Percentiles rank a stretch among this genome's conserved stretches.
Conservation (phyloP, 1,140 invertebrate species). For the Laodelphax striatellus region DNA sequence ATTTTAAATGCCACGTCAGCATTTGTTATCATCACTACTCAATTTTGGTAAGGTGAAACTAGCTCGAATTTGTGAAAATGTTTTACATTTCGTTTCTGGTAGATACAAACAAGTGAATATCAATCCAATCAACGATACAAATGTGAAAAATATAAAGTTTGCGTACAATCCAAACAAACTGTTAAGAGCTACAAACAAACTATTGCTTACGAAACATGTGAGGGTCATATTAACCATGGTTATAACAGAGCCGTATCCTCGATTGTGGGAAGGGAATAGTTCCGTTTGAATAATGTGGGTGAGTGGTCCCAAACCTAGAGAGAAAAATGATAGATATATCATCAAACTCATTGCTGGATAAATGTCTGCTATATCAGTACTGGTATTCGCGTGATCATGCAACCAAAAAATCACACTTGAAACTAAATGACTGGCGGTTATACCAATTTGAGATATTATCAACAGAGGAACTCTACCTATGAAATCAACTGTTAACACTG, state of each 20-base stretch:
- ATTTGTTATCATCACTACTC: too few relatives aligned
- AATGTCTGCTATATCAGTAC: too few relatives aligned
- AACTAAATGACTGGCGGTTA: neutral
- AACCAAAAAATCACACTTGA: conserved; percentile 5
- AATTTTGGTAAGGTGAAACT: too few relatives aligned
- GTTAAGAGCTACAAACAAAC: conserved; percentile 51
- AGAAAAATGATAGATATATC: conserved; percentile 14
- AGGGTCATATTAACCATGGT: conserved; percentile 15
- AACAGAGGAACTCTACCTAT: neutral
- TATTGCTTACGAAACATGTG: conserved; percentile 51
- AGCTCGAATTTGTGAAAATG: conserved; percentile 29
- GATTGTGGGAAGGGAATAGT: conserved; percentile 16
- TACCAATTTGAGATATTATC: neutral
- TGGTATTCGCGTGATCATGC: too few relatives aligned
- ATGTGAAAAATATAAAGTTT: conserved; percentile 69
- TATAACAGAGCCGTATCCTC: conserved; percentile 14
- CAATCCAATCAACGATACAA: conserved; percentile 38
- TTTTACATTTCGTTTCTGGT: conserved; percentile 73
- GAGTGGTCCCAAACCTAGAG: conserved; percentile 17
- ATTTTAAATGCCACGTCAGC: too few relatives aligned
- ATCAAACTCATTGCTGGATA: conserved; percentile 13
- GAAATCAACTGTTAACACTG: neutral
- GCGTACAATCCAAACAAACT: conserved; percentile 48
- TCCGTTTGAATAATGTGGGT: conserved; percentile 17
- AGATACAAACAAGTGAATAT: conserved; percentile 53